A percentile compares a stretch with the other conserved stretches of the same genome.
Conservation (phyloP, 2,113 vertebrate genomes). For the Pristiophorus japonicus region DNA sequence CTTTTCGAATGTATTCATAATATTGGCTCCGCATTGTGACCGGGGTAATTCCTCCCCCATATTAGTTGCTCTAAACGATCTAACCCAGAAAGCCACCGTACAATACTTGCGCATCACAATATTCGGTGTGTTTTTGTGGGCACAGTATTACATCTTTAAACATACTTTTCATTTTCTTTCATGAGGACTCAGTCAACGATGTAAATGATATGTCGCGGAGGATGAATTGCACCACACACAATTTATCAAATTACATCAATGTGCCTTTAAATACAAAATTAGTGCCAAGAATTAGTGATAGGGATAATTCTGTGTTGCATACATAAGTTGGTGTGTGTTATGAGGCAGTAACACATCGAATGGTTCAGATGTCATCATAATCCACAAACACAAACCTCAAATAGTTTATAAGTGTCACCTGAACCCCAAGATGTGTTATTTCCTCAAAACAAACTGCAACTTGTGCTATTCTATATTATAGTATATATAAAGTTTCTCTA, state of each 20-base stretch:
- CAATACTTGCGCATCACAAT: background rate
- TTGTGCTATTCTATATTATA: conserved; percentile 9
- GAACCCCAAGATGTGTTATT: background rate
- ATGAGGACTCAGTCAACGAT: background rate
- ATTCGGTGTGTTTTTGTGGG: background rate
- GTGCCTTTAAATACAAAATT: background rate
- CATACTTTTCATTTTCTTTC: background rate
- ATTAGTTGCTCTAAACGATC: background rate
- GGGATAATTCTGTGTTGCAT: background rate
- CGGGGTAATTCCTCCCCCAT: background rate
- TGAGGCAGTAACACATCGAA: background rate
- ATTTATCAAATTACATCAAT: background rate
- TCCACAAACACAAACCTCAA: background rate
- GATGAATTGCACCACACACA: background rate
- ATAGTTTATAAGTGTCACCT: background rate
- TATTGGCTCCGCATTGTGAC: too few relatives aligned
- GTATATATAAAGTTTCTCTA: background rate
- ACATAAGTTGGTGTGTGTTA: background rate
- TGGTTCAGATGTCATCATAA: background rate
- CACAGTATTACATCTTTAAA: background rate
- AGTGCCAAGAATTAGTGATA: background rate
- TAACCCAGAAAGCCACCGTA: background rate
- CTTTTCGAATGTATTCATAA: background rate
- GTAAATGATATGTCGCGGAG: background rate
- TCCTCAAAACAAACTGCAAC: background rate